phyloP scores from a whole-genome alignment of 2,797 vertebrate species.

The Chelmon rostratus region DNA sequence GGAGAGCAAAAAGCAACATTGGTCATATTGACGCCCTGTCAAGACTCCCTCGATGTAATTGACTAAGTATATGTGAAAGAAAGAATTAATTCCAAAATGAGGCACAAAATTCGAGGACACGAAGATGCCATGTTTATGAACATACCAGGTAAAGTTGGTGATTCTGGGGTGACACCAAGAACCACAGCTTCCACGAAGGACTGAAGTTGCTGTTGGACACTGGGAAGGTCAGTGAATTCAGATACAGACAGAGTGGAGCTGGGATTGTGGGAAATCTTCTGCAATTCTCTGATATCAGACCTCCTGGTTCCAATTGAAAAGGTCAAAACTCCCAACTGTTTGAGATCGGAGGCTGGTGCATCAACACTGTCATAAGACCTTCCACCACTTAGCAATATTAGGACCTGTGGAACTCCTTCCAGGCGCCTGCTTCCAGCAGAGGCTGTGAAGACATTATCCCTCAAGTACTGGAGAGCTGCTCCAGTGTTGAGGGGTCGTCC shows the following conservation, averaged over 20 bases:
- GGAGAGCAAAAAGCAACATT: too few species aligned
- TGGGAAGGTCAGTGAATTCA: conserved; percentile 56
- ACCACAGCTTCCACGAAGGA: conserved; percentile 50
- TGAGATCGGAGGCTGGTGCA: conserved; percentile 79
- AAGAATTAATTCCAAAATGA: too few species aligned
- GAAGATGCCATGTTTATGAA: neutral
- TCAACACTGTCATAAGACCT: conserved; percentile 85
- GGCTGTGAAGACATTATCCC: conserved; percentile 36
- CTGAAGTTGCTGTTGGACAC: conserved; percentile 51
- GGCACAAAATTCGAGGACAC: neutral
- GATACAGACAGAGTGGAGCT: conserved; percentile 35
- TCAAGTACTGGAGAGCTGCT: conserved; percentile 64
- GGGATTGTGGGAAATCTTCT: conserved; percentile 43
- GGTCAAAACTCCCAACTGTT: conserved; percentile 82
- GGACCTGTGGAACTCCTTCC: conserved; percentile 86
- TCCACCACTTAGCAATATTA: conserved; percentile 86
- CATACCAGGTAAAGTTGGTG: conserved; percentile 56
- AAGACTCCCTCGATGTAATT: too few species aligned
- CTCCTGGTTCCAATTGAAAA: conserved; percentile 75
- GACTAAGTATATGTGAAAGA: too few species aligned
- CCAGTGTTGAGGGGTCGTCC: conserved; percentile 67
- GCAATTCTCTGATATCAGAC: conserved; percentile 60
- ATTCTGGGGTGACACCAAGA: conserved; percentile 13
- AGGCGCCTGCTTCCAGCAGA: conserved; percentile 29
- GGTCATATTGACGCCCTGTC: too few species aligned